Base-by-base conservation (phyloP, 1,140 invertebrate species). In the Drosophila littoralis region DNA sequence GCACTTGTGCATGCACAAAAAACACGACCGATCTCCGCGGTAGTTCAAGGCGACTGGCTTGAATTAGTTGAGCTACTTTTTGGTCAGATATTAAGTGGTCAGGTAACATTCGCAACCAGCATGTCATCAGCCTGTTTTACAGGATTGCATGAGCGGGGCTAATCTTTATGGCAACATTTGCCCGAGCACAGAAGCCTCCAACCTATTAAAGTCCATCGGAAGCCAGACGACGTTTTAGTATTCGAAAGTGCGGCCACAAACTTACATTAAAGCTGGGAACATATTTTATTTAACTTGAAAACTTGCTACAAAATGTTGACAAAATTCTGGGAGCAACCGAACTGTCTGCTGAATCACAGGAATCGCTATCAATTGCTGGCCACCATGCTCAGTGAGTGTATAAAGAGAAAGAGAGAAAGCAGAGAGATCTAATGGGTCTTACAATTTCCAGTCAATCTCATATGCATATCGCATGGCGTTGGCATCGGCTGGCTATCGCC, bases 401-500 rank as follows among this genome's bases (percentile, higher is more conserved):
- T 28, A 28, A 17, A 28, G 22, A 22, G 22, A 22, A 22, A 22
- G 22, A 22, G 22, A 22, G 17, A 17, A 1, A 17, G 1, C 1
- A 17, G 17, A 17, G 17, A 17, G 17, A 17, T 17, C 17, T 17
- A 17, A 1, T 17, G 1, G 17, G 17, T n/a, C n/a, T 28, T 28
- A 28, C 5, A 28, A 28, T 28, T 32, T 38, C 0, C 45, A 84
- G 85, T 90, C 6, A 90, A 90, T 54, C 4, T 86, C 1, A 82
- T 91, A 17, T 77, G 82, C 55, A 48, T 90, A 15, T 60, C 86
- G 3, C 88, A 90, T 80, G 86, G 86, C 50, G 77, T 79, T 32
- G 81, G 79, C 17, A 73, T 86, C 5, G 86, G 88, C 0, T 90
- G 88, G 88, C 50, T 86, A 1, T 90, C 86, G 6, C 86, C 86